A percentile compares a stretch with the other conserved stretches of the same genome.
Evolutionary conservation across 2,888 invertebrate species (phyloP).

Genomic region (Leptinotarsa juncta): DNA sequence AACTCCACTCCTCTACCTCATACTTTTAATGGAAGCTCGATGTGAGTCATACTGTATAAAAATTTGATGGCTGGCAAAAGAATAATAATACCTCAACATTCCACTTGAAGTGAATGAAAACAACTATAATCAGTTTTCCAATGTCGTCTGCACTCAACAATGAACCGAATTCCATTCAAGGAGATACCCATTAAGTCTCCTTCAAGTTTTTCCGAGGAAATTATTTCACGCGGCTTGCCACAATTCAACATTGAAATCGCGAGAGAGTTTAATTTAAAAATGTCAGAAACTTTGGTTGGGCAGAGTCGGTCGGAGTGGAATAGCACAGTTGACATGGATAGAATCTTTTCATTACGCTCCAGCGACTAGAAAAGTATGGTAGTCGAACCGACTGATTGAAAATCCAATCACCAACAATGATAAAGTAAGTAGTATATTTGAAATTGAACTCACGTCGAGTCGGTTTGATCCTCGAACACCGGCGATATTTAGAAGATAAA

Average conservation of each 20-base stretch:
- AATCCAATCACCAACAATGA: too few species aligned
- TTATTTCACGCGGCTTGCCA: constrained; percentile 17
- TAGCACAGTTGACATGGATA: constrained; percentile 1
- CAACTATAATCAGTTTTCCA: neutral
- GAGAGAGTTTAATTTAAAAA: constrained; percentile 22
- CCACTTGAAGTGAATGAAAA: too few species aligned
- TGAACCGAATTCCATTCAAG: neutral
- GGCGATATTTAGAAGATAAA: too few species aligned
- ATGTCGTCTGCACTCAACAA: constrained; percentile 1
- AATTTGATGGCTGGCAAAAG: too few species aligned
- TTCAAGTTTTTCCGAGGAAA: constrained; percentile 5
- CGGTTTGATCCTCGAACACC: too few species aligned
- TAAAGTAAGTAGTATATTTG: too few species aligned
- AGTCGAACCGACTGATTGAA: neutral
- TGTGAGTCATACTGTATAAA: too few species aligned
- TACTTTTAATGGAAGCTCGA: too few species aligned
- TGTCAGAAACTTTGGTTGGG: constrained; percentile 19
- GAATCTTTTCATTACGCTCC: neutral
- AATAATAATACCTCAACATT: too few species aligned
- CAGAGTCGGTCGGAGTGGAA: constrained; percentile 14
- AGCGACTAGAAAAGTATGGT: neutral
- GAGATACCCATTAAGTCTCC: neutral
- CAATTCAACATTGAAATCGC: constrained; percentile 5
- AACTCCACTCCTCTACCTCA: too few species aligned
- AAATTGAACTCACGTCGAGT: too few species aligned